Evolutionary conservation across 2,797 vertebrate species (phyloP), one percentile per base, ranked within the genome.

Genomic region (Myotis myotis): DNA sequence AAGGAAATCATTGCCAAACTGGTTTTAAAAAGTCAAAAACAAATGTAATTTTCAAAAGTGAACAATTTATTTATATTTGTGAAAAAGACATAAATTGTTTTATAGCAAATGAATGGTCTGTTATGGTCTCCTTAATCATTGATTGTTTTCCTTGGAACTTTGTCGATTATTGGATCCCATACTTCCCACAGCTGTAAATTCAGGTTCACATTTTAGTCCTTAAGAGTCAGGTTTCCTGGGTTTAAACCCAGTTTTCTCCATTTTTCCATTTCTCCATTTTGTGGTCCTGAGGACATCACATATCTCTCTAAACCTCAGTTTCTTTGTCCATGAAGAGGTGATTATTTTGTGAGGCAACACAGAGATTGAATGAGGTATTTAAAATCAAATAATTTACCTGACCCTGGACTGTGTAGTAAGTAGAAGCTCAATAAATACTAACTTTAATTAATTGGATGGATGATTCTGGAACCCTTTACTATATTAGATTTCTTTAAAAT

Each of bases 41-140:
- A 60, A 11, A 28, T 66, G 10, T 86, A 2, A 28, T 0, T 78
- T 84, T 87, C 51, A 64, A 84, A 95, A 71, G 23, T 76, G 4
- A 57, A 64, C 1, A 19, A 33, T 33, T 30, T 87, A 17, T 2
- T 55, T 79, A 55, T 7, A 38, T 75, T 93, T 95, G 41, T 66
- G 51, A 80, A 91, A 87, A 85, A 47, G 2, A 44, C 7, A 16
- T 23, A 19, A 71, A 49, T 13, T 8, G 13, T 53, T 4, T 57
- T 75, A 20, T 66, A 82, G 84, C n/a, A 94, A 87, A 57, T 60
- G 60, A 71, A 81, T 36, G 57, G 8, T 66, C 25, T 94, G 91
- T 97, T 92, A 83, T 53, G 83, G 91, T 96, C 62, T 96, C 89
- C 97, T 53, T 91, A 9, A 36, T 96, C 53, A 94, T 91, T 92